Evolutionary conservation across 2,888 invertebrate genomes (phyloP), one percentile per base, ranked within the genome.

Genomic region (Sinotaia quadrata): DNA sequence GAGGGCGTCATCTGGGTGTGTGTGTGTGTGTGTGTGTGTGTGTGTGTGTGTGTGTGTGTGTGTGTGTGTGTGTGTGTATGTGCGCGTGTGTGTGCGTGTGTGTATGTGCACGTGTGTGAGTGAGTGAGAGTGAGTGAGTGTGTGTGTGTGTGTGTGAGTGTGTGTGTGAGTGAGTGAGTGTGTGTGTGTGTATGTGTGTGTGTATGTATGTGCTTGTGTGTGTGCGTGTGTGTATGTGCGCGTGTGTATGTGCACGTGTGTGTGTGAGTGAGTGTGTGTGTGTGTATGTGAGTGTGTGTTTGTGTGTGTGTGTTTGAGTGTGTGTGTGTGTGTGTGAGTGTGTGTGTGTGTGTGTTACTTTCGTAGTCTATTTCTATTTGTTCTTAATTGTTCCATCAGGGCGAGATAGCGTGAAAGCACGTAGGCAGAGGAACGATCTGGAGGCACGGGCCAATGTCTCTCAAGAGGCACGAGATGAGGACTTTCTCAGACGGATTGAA

Each of bases 321-420:
- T n/a, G 33, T n/a, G n/a, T 18, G 12, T 34, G 56, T 10, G 4
- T 10, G n/a, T 29, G 4, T 29, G 15, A 2, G 15, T 8, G 27
- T 21, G 2, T 57, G 21, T 4, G 34, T n/a, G 21, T 15, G 5
- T 24, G 21, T 21, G 4, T 5, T 24, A 7, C 10, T 18, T 49
- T 18, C 24, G n/a, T 5, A 21, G n/a, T 49, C 49, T 18, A 7
- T 49, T 5, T 24, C 49, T 24, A 49, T 5, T 49, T 18, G 49
- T 5, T 10, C 49, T 21, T 5, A 49, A 49, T 49, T 10, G n/a
- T 49, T 49, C 49, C 4, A 5, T 27, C 71, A 84, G 85, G 85
- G 7, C 75, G 87, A n/a, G 87, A 87, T 72, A 87, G 86, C 67
- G 85, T 87, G 10, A 59, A 80, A 61, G 86, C 86, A 0, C 78